Base-by-base conservation (phyloP, 1,140 invertebrate species). In the Pinna nobilis region DNA sequence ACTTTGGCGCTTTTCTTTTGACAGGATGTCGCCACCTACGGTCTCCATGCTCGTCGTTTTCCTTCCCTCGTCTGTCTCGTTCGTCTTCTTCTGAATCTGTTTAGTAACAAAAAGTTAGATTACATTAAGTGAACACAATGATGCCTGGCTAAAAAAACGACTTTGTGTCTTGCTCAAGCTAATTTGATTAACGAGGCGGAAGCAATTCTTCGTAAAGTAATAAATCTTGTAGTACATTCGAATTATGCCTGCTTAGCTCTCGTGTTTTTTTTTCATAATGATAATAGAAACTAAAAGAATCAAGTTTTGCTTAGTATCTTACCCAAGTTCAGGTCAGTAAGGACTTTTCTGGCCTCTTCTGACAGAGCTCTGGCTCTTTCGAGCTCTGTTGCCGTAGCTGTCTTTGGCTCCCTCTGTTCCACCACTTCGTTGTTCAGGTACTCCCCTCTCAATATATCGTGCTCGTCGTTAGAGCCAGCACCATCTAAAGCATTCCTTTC, bases 1-100 rank as follows among this genome's bases (percentile, higher is more conserved):
- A 50, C 79, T 81, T 85, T n/a, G 82, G 82, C 37, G 82, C 83
- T 78, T 87, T 87, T 35, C 86, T 71, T 72, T 87, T 87, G 5
- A 79, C 68, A 20, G 82, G 70, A 44, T 77, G 74, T 59, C 77
- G 78, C 53, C 70, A 41, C 39, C 53, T 63, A 25, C 55, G 64
- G 55, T 11, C 28, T 30, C 35, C n/a, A 11, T 67, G 69, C n/a
- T 66, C 68, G 28, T 65, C 63, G 30, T 69, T 35, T 30, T 67
- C 61, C 30, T 71, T 70, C n/a, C 60, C 66, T 23, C 25, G 15
- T 44, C 20, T 57, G 47, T 47, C 44, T 41, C 41, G 63, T 13
- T 59, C 61, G 15, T 75, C 75, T 25, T 78, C 74, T 23, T 75
- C 73, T 51, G 76, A 70, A 32, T 65, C 75, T 81, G 64, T 5